phyloP scores from a whole-genome alignment of 1,140 invertebrate species.

The Cydia strobilella region DNA sequence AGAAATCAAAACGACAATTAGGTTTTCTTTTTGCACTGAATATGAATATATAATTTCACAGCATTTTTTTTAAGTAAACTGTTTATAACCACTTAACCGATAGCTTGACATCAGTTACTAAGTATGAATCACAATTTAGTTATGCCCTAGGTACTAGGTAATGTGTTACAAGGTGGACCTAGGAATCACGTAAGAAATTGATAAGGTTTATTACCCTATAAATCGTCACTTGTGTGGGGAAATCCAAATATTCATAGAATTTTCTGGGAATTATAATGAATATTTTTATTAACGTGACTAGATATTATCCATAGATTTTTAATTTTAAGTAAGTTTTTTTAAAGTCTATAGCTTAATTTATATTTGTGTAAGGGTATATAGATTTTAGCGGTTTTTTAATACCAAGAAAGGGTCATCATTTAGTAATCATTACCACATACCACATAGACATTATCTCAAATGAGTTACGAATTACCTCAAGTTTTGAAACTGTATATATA shows the following conservation, averaged over 20 bases:
- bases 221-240: conserved; percentile 7
- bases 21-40: no score
- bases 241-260: conserved; percentile 10
- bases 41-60: no score
- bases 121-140: conserved; percentile 20
- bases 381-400: no score
- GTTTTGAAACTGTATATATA: no score
- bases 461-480: no score
- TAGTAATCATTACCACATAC: no score
- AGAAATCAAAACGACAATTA: no score
- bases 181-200: conserved; percentile 21
- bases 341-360: no score
- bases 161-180: conserved; percentile 28
- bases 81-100: background rate
- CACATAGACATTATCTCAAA: no score
- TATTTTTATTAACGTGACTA: background rate
- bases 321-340: no score
- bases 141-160: conserved; percentile 17
- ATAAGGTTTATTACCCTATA: conserved; percentile 28
- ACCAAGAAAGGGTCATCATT: no score
- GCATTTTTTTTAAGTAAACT: background rate
- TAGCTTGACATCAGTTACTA: conserved; percentile 15
- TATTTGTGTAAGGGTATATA: no score
- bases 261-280: background rate
- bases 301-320: background rate